Conservation (phyloP, 2,888 invertebrate genomes). For the Apoda limacodes region DNA sequence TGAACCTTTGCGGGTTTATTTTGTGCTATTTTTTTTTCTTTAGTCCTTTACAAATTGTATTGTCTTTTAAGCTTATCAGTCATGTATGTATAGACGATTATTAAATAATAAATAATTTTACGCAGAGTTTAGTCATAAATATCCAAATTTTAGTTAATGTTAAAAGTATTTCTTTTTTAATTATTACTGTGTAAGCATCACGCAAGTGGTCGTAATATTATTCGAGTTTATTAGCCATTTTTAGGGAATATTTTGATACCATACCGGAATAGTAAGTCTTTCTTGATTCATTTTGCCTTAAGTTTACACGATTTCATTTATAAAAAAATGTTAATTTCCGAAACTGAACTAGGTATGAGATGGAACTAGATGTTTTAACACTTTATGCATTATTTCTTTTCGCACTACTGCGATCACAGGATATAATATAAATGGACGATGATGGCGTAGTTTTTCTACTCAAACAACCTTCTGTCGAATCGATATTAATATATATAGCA, state of each 20-base stretch:
- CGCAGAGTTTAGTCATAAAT: slow-evolving; percentile 67
- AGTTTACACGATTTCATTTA: slow-evolving; percentile 30
- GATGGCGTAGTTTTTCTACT: too few relatives aligned
- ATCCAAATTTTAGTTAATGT: slow-evolving; percentile 69
- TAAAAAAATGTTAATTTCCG: slow-evolving; percentile 1
- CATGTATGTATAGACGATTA: slow-evolving; percentile 65
- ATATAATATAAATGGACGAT: too few relatives aligned
- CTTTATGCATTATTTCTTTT: too few relatives aligned
- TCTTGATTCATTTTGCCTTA: slow-evolving; percentile 21
- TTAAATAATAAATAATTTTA: slow-evolving; percentile 61
- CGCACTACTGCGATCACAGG: too few relatives aligned
- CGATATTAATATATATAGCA: too few relatives aligned
- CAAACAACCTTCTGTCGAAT: too few relatives aligned
- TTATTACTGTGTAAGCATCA: slow-evolving; percentile 52
- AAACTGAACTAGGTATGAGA: slow-evolving; percentile 33
- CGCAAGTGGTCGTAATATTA: slow-evolving; percentile 52
- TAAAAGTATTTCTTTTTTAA: slow-evolving; percentile 43
- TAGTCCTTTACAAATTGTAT: slow-evolving; percentile 61
- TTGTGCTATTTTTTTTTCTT: slow-evolving; percentile 60
- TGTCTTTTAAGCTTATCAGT: slow-evolving; percentile 67
- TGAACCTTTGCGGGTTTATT: slow-evolving; percentile 26
- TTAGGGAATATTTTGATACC: slow-evolving; percentile 3
- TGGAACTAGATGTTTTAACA: slow-evolving; percentile 26
- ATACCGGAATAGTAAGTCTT: slow-evolving; percentile 3
- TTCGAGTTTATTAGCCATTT: slow-evolving; percentile 37